These are phyloP conservation scores for Octopus sinensis DNA, from an alignment of 1,140 invertebrate genomes.

Conservation along the genomic window DNA sequence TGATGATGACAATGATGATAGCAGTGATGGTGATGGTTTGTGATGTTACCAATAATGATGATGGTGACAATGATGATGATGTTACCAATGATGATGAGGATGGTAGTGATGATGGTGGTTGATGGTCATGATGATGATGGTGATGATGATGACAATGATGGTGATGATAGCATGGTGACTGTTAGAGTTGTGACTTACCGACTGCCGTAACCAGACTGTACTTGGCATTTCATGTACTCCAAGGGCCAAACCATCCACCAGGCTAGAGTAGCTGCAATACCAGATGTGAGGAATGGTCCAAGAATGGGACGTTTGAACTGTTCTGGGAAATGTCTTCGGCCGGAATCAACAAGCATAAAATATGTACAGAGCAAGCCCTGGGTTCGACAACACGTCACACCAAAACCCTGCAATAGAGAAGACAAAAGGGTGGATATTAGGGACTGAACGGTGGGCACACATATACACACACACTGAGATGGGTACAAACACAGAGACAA, in stretches of 20 bases:
- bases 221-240: constrained; percentile 53
- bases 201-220: constrained; percentile 49
- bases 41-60: no score
- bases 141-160: no score
- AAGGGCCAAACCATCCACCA: constrained; percentile 56
- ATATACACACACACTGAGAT: constrained; percentile 13
- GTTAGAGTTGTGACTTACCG: constrained; percentile 21
- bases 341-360: constrained; percentile 48
- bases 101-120: no score
- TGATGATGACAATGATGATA: no score
- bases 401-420: constrained; percentile 38
- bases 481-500: no score
- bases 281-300: constrained; percentile 50
- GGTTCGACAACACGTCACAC: constrained; percentile 45
- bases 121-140: no score
- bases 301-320: constrained; percentile 46
- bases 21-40: no score
- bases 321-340: constrained; percentile 45
- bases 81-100: no score
- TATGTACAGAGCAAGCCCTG: constrained; percentile 48
- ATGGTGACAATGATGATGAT: no score
- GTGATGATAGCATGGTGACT: no score
- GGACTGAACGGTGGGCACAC: constrained; percentile 5
- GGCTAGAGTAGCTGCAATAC: constrained; percentile 47
- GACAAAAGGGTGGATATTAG: background rate